Evolutionary conservation across 2,113 vertebrate genomes (phyloP).

Genomic region (Corythornis vintsioides): DNA sequence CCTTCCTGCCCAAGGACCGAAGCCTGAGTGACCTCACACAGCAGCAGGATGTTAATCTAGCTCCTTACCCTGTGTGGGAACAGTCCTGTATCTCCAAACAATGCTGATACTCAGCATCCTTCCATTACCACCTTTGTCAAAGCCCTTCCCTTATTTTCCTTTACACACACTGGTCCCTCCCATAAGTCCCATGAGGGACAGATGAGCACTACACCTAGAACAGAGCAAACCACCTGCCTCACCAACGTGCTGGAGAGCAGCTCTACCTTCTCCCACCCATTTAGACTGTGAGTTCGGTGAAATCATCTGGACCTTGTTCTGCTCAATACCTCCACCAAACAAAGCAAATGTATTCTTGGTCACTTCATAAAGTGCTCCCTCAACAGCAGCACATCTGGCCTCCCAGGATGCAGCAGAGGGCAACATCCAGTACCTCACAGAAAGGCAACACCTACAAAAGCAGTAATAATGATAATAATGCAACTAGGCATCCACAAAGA

Average conservation of each 20-base stretch:
- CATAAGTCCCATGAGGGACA: accelerated
- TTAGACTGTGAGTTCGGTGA: accelerated
- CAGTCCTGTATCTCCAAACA: background rate
- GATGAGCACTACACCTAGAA: background rate
- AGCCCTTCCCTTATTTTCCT: background rate
- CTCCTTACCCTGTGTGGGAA: background rate
- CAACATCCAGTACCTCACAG: background rate
- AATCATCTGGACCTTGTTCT: background rate
- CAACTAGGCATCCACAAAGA: background rate
- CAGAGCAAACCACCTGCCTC: background rate
- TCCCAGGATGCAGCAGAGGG: background rate
- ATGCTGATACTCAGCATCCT: background rate
- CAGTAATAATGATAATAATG: background rate
- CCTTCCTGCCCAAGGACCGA: background rate
- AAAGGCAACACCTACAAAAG: background rate
- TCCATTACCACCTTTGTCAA: background rate
- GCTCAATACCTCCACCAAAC: background rate
- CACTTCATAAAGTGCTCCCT: background rate
- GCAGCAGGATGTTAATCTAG: background rate
- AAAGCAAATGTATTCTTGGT: accelerated
- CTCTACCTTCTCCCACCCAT: background rate
- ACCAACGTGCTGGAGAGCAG: background rate
- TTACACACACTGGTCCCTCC: background rate
- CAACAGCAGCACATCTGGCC: accelerated
- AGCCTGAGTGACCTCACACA: background rate